Base-by-base conservation (phyloP, 2,888 invertebrate species). In the Clepsis dumicolana region DNA sequence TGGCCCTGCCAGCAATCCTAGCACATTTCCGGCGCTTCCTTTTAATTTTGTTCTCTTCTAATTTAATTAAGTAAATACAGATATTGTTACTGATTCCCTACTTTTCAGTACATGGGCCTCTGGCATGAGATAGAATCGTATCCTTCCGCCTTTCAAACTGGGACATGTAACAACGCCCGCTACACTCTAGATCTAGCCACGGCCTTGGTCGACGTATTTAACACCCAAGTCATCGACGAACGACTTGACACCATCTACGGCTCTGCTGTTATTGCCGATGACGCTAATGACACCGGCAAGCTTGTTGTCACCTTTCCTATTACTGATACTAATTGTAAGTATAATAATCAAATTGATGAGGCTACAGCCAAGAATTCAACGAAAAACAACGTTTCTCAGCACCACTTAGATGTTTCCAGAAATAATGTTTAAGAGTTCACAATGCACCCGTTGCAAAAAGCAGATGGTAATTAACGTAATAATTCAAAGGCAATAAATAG, bases 281-380 rank as follows among this genome's bases (percentile, higher is more conserved):
- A 82, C 70, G 78, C 67, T 2, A 18, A 91, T 18, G 93, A 90
- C 21, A 91, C 93, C 64, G 94, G 94, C 0, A 95, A 95, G 79
- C 84, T 96, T 4, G 76, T 83, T 0, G 95, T 96, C 1, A 87
- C 86, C 1, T 95, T 95, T 78, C 95, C 95, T 0, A 87, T 94
- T 3, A 80, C 94, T 16, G 86, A 84, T 1, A 80, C 81, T 24
- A 93, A 94, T 71, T 73, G 95, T 94, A 83, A 86, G 86, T 83
- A 50, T 24, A 1, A 18, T 10, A 14, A 21, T 4, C 4, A 29
- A 4, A 29, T 29, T 29, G 5, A 29, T 29, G n/a, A n/a, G n/a
- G n/a, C n/a, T n/a, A n/a, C n/a, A n/a, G n/a, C n/a, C n/a, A n/a
- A n/a, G n/a, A n/a, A n/a, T n/a, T n/a, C n/a, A n/a, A n/a, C n/a